phyloP scores from a whole-genome alignment of 1,140 invertebrate species.

The Bombus terrestris region DNA sequence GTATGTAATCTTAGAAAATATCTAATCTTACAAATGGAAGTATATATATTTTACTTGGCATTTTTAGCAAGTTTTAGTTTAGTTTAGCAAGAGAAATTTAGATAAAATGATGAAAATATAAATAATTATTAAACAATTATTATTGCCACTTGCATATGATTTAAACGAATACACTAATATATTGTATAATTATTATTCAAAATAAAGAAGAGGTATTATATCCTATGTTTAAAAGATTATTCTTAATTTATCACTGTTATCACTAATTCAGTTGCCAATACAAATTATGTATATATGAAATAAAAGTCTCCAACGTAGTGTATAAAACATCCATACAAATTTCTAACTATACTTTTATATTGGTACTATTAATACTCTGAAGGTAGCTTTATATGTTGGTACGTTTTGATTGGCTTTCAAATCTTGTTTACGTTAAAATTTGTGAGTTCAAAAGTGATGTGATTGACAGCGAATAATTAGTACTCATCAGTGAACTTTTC shows the following conservation, averaged over 20 bases:
- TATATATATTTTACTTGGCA: not conserved
- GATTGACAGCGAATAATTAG: not conserved
- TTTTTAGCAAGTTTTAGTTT: too few species aligned
- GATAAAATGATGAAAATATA: not conserved
- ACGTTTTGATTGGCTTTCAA: slow-evolving; percentile 50
- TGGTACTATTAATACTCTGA: slow-evolving; percentile 35
- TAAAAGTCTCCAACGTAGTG: not conserved
- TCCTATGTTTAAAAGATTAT: not conserved
- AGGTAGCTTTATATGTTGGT: not conserved
- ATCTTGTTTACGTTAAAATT: slow-evolving; percentile 63
- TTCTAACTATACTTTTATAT: not conserved
- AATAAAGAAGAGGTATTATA: slow-evolving; percentile 15
- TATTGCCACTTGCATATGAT: not conserved
- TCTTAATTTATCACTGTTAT: not conserved
- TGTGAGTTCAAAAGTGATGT: slow-evolving; percentile 58
- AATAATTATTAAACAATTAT: not conserved
- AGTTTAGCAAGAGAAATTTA: not conserved
- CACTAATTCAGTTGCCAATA: not conserved
- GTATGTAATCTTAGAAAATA: not conserved
- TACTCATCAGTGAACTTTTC: not conserved
- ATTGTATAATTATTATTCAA: slow-evolving; percentile 24
- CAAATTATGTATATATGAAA: not conserved
- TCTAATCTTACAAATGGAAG: not conserved
- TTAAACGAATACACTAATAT: not conserved
- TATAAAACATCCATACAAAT: not conserved